Base-by-base conservation (phyloP, 2,888 invertebrate species). In the Andrena bicolor region DNA sequence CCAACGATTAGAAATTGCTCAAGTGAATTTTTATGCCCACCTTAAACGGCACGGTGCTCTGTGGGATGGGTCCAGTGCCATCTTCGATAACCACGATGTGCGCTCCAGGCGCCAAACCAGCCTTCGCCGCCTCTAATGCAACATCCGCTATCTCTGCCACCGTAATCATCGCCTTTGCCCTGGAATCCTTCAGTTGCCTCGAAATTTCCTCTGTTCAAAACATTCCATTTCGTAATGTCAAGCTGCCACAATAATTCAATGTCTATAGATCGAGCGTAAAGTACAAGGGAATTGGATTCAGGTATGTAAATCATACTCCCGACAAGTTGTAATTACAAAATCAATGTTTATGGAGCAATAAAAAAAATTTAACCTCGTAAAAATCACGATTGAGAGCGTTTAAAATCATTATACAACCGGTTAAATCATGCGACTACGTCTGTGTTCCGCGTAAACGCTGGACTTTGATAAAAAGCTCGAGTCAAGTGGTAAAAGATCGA, bases 161-260 rank as follows among this genome's bases (percentile, higher is more conserved):
- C 0, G 97, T 96, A 26, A 97, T 94, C 1, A 97, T 91, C 2
- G 95, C 94, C 93, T 96, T 97, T 0, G 96, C 95, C n/a, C 95
- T 94, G 16, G 96, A 96, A 83, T 95, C 94, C 7, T 93, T 91
- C 23, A 96, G 83, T 92, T 97, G 97, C 61, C 96, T 95, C 6
- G 94, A 91, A 58, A 97, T 96, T 95, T 97, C 97, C 86, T 96
- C 97, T 97, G 69, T 28, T 41, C 7, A 7, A 20, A 78, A 58
- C 20, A 49, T 13, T 8, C 8, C 49, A 49, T 6, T 30, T 30
- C 5, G 32, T 56, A 16, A 69, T 60, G 13, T 51, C 23, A 8
- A 35, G 1, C 13, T 56, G 10, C 28, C 51, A 1, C 41, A 13
- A 4, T 13, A 41, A 41, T 41, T 41, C 16, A 4, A 41, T 16